phyloP scores from a whole-genome alignment of 2,888 invertebrate genomes.

The Chymomyza fuscimana region DNA sequence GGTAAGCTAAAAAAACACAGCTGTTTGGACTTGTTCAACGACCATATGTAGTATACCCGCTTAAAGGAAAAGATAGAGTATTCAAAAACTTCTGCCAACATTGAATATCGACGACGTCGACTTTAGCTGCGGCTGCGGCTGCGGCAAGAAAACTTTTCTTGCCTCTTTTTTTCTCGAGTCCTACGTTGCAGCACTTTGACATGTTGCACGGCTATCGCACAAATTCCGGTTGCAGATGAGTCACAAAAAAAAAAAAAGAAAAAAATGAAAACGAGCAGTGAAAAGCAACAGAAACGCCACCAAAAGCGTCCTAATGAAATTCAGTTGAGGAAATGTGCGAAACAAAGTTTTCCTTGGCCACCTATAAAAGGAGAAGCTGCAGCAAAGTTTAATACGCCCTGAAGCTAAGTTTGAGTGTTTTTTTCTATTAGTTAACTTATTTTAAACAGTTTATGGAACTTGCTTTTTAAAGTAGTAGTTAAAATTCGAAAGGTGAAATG shows the following conservation, averaged over 20 bases:
- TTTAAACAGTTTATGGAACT: background rate
- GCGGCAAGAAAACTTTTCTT: conserved; percentile 62
- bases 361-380: background rate
- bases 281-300: conserved; percentile 8
- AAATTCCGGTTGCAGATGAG: conserved; percentile 72
- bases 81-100: background rate
- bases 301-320: conserved; percentile 60
- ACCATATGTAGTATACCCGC: too few relatives aligned
- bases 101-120: background rate
- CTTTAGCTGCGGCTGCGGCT: conserved; percentile 27
- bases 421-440: background rate
- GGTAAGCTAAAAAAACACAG: too few relatives aligned
- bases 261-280: background rate
- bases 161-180: conserved; percentile 32
- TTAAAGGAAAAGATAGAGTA: background rate
- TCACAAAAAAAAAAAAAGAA: conserved; percentile 40
- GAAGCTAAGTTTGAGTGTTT: background rate
- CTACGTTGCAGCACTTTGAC: conserved; percentile 60
- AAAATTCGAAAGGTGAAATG: too few relatives aligned
- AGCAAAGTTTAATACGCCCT: conserved; percentile 36
- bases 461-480: too few relatives aligned
- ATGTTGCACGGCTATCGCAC: conserved; percentile 63
- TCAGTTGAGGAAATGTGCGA: conserved; percentile 50
- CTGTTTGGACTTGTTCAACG: too few relatives aligned
- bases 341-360: conserved; percentile 45